These are phyloP conservation scores for Pseudomyrmex pallidus DNA, from an alignment of 1,140 invertebrate genomes.

Conservation along the genomic window DNA sequence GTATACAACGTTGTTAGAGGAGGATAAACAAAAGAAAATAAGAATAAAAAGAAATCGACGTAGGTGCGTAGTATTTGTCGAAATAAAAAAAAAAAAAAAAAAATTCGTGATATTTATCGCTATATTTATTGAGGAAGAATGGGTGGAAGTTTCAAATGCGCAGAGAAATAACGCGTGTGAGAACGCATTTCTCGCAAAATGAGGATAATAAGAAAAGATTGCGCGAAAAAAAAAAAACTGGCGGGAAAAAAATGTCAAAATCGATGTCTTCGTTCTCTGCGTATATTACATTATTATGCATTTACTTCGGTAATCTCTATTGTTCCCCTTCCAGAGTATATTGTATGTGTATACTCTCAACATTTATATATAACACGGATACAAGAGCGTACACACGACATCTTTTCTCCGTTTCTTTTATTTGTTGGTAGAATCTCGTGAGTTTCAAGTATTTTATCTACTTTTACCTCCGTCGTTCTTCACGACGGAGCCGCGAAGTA, in stretches of 20 bases:
- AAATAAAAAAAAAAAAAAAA: constrained; percentile 19
- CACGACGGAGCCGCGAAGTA: neutral
- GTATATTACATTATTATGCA: constrained; percentile 74
- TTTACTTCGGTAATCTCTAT: constrained; percentile 83
- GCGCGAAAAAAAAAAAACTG: neutral
- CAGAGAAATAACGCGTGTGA: neutral
- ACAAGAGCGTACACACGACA: neutral
- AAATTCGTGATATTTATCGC: constrained; percentile 13
- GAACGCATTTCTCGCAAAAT: constrained; percentile 16
- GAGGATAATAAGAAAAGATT: constrained; percentile 51
- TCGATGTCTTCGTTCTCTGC: constrained; percentile 71
- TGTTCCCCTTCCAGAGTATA: constrained; percentile 79
- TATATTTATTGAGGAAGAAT: neutral
- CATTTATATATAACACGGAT: constrained; percentile 42
- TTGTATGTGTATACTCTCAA: constrained; percentile 41
- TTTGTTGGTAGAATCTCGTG: constrained; percentile 1
- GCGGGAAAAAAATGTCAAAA: constrained; percentile 56
- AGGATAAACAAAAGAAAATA: neutral
- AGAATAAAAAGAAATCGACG: constrained; percentile 3
- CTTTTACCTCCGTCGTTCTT: constrained; percentile 45
- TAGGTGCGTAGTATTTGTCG: constrained; percentile 30
- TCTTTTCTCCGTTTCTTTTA: constrained; percentile 29
- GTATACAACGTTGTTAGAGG: constrained; percentile 13
- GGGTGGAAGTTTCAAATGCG: neutral
- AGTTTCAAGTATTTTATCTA: constrained; percentile 31